These are phyloP conservation scores for Aelia acuminata DNA, from an alignment of 2,888 invertebrate genomes.

Conservation along the genomic window DNA sequence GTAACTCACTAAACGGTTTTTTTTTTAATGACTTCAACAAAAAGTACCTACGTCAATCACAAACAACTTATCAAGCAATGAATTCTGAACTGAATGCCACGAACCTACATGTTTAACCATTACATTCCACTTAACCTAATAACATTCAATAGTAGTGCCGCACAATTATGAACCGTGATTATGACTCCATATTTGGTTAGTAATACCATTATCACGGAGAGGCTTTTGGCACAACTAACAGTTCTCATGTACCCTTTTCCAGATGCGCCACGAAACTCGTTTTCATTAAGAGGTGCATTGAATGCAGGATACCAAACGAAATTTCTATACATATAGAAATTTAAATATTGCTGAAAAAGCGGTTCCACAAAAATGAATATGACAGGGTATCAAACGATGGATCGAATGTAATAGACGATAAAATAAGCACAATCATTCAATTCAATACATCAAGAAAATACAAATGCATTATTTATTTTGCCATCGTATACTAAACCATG, in stretches of 20 bases:
- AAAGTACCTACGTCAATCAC: no score
- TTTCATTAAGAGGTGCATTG: neutral
- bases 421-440: no score
- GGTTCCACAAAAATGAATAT: no score
- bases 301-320: neutral
- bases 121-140: neutral
- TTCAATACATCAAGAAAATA: no score
- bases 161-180: neutral
- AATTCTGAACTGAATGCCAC: neutral
- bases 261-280: neutral
- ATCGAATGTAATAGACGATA: no score
- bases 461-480: no score
- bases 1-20: no score
- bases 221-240: neutral
- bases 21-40: no score
- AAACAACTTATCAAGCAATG: neutral
- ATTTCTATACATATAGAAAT: neutral
- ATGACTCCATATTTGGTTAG: neutral
- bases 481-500: no score
- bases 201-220: neutral
- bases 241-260: neutral
- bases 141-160: neutral
- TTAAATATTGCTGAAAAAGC: no score
- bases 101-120: neutral
- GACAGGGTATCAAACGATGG: no score